Evolutionary conservation across 2,113 vertebrate species (phyloP), one percentile per base, ranked within the genome.

Genomic region (Trichomycterus rosablanca): DNA sequence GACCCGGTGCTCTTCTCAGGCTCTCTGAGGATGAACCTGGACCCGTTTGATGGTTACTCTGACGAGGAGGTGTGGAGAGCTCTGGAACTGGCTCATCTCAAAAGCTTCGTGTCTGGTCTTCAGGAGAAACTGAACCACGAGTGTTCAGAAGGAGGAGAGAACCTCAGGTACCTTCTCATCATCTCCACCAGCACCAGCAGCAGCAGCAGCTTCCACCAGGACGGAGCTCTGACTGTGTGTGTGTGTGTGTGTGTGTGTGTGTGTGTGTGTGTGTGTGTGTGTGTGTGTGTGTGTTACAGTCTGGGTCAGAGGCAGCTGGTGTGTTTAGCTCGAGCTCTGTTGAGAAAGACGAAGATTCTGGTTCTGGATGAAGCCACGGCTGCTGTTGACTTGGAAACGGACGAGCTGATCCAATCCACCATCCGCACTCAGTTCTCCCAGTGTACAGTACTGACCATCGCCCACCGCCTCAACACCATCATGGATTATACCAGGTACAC

Each of bases 341-440:
- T 98, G 48, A 88, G 95, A 67, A 97, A 94, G 65, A 95, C 94
- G 0, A 97, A 93, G 80, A 85, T 98, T 76, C 81, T 98, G 1
- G 93, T 98, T 58, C 70, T 98, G 20, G 94, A 98, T 2, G 95
- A 98, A 80, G 95, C 95, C 72, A 98, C 95, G 0, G 95, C 95
- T 0, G 95, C 95, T 0, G 94, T 97, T 34, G 95, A 98, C 77
- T 79, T 98, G 42, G 94, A 97, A 71, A 98, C 94, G 0, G 96
- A 97, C 44, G 76, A 91, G 67, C 88, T 98, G 71, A 97, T 98
- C 46, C 95, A 98, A 83, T 92, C 89, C 48, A 97, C 95, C 9
- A 95, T 98, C 74, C 87, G 88, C 54, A 93, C 85, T 1, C 92
- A 98, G 51, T 97, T 97, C 67, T 89, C 92, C 15, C 82, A 87